A percentile compares a stretch with the other conserved stretches of the same genome.
phyloP scores from a whole-genome alignment of 37 sponge, comb jelly and placozoan genomes.

The Petrosia ficiformis region DNA sequence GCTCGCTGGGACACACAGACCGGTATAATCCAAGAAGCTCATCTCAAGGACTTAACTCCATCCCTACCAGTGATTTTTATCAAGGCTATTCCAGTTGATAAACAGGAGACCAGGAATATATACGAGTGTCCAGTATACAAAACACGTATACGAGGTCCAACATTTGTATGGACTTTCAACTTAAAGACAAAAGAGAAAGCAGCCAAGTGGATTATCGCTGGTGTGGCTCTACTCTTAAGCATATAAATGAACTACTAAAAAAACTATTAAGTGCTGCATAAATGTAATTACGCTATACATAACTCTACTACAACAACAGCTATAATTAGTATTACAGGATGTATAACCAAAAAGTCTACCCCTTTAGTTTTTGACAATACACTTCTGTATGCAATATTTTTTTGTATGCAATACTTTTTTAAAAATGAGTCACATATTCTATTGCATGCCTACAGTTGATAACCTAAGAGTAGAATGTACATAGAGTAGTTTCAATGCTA shows the following conservation, averaged over 20 bases:
- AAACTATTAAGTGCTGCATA: too few relatives aligned
- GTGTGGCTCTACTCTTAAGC: slow-evolving; percentile 91
- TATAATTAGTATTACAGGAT: too few relatives aligned
- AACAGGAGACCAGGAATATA: slow-evolving; percentile 92
- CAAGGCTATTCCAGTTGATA: slow-evolving; percentile 93
- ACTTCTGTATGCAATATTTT: too few relatives aligned
- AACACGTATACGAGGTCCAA: slow-evolving; percentile 90
- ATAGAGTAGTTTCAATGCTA: too few relatives aligned
- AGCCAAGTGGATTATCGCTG: slow-evolving; percentile 97
- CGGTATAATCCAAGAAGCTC: slow-evolving; percentile 92
- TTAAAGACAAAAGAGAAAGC: slow-evolving; percentile 98
- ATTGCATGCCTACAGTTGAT: too few relatives aligned
- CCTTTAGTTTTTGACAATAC: too few relatives aligned
- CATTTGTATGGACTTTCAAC: slow-evolving; percentile 99
- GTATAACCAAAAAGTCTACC: too few relatives aligned
- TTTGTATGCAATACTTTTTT: too few relatives aligned
- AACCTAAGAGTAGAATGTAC: too few relatives aligned
- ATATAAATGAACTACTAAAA: slow-evolving; percentile 23
- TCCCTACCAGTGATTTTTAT: slow-evolving; percentile 96
- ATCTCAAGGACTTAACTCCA: slow-evolving; percentile 95
- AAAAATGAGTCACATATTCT: too few relatives aligned
- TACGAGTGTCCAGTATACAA: slow-evolving; percentile 99
- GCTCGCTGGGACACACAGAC: slow-evolving; percentile 96
- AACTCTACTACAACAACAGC: too few relatives aligned
- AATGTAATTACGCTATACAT: too few relatives aligned